Base-by-base conservation (phyloP, 2,113 vertebrate species). In the Atrichornis clamosus region DNA sequence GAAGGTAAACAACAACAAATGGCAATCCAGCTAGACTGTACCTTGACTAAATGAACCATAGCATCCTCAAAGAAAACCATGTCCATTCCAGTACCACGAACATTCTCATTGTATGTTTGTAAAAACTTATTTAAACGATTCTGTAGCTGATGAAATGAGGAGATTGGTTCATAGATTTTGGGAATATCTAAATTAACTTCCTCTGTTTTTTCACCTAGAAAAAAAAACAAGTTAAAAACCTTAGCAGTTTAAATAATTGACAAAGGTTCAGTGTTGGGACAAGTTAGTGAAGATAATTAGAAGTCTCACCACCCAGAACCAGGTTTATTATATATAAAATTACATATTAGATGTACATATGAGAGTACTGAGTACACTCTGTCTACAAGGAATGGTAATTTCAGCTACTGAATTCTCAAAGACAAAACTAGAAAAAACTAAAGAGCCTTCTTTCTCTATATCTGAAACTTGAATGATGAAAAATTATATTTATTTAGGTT, bases 41-140 rank as follows among this genome's bases (percentile, higher is more conserved):
- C 99, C 99, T 99, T 99, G 80, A 99, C 96, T 93, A 99, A 97
- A 95, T 99, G 99, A 89, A 98, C 96, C 98, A 99, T 99, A 10
- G 99, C 99, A 90, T 99, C 99, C 39, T 96, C 97, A 84, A 99
- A 99, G 96, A 99, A 99, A 59, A 99, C 99, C 98, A 99, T 96
- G 89, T 99, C 99, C 98, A 99, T 98, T 70, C 98, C 98, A 30
- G 98, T 95, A 18, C 99, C 99, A 22, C 98, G 98, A 73, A 99
- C 80, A 41, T 95, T 99, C 81, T 99, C 99, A 30, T 99, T 99
- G 81, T 99, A 99, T 39, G 96, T 94, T 91, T 97, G 97, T 59
- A 99, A 96, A 96, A 99, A 99, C 96, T 97, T 98, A 95, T 98
- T 99, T 60, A 99, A 98, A 70, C 98, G 94, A 26, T 98, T 98